A percentile compares a stretch with the other conserved stretches of the same genome.
Evolutionary conservation across 2,888 invertebrate species (phyloP).

Genomic region (Phortica magna): DNA sequence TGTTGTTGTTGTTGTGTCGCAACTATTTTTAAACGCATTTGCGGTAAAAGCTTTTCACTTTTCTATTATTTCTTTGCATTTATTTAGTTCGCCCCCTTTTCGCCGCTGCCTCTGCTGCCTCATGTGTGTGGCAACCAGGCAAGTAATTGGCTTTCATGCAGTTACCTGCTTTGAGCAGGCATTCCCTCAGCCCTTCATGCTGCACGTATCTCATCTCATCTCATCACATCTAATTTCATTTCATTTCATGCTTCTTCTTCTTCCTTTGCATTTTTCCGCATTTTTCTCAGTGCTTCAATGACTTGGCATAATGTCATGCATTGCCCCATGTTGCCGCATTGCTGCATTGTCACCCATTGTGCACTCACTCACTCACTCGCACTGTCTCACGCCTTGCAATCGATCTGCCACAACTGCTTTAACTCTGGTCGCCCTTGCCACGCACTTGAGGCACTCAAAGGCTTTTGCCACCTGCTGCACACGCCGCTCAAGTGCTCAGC

Average conservation of each 20-base stretch:
- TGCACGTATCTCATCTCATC: background rate
- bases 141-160: background rate
- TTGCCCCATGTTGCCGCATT: background rate
- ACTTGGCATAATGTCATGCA: conserved; percentile 1
- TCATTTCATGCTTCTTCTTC: background rate
- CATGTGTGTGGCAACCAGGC: background rate
- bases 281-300: background rate
- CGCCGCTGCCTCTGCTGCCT: no score
- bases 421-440: background rate
- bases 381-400: background rate
- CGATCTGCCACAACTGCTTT: background rate
- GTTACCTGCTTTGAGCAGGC: background rate
- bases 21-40: conserved; percentile 21
- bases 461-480: background rate
- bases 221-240: background rate
- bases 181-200: background rate
- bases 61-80: no score
- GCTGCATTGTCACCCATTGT: background rate
- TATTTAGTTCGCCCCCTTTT: no score
- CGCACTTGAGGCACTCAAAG: background rate
- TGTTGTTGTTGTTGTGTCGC: background rate
- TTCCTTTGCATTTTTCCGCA: background rate
- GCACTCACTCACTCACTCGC: background rate
- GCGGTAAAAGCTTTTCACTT: background rate
- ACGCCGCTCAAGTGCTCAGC: background rate